phyloP scores from a whole-genome alignment of 2,113 vertebrate genomes.

The Rhea pennata region DNA sequence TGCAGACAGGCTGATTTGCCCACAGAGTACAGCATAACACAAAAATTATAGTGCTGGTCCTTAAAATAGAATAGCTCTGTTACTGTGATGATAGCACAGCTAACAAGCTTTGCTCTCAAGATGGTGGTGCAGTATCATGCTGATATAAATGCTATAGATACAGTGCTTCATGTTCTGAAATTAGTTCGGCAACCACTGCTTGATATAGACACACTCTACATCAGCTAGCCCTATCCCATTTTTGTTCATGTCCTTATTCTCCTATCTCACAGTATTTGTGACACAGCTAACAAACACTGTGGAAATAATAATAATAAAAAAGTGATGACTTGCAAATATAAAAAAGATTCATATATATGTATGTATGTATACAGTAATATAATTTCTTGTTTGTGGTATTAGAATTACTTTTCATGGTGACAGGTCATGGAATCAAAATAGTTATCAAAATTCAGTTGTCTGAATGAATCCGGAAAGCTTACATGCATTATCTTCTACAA shows the following conservation, averaged over 20 bases:
- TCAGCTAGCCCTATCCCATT: not conserved
- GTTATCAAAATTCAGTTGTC: not conserved
- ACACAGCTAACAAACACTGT: not conserved
- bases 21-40: not conserved
- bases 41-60: not conserved
- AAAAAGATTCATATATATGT: not conserved
- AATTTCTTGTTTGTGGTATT: not conserved
- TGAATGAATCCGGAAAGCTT: not conserved
- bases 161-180: not conserved
- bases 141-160: not conserved
- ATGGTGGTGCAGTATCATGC: not conserved
- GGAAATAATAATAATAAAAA: not conserved
- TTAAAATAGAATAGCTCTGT: not conserved
- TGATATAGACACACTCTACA: not conserved
- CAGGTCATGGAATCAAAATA: not conserved
- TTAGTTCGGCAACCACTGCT: not conserved
- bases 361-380: not conserved
- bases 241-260: not conserved
- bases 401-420: not conserved
- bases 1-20: not conserved
- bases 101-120: fast-evolving
- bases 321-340: not conserved
- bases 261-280: not conserved
- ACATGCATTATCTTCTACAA: not conserved
- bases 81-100: not conserved